Evolutionary conservation across 2,888 invertebrate species (phyloP), one percentile per base, ranked within the genome.

Genomic region (Sycophila texana): DNA sequence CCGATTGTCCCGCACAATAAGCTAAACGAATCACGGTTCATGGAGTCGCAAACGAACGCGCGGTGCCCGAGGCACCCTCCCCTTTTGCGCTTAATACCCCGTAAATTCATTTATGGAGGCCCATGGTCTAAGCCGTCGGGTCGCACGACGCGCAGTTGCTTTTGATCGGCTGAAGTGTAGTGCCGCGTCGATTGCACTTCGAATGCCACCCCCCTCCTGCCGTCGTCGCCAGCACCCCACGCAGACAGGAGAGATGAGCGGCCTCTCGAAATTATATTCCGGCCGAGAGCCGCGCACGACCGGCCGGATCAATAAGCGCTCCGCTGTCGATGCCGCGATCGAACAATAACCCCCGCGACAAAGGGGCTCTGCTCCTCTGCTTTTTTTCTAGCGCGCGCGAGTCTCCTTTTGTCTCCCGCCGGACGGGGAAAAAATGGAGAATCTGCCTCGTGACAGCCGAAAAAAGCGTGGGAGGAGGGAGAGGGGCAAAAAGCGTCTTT

Each of bases 231-330:
- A 55, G 18, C 30, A 12, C 7, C 22, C 1, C 20, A 12, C 39
- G 39, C 39, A 39, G 39, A 39, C 30, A 57, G n/a, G 57, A 61
- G 39, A 58, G 75, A 76, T 55, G 55, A 66, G 65, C 53, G 10
- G 67, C 51, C 63, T 70, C 73, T 77, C 67, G 39, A 73, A 77
- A 61, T 77, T 77, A 77, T 77, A 58, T 67, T n/a, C 60, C 65
- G 30, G 22, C 13, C 18, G 16, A 49, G 10, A 22, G 5, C 2
- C 53, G 39, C 51, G 13, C 61, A 51, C 63, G 39, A 7, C 65
- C 63, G 58, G 72, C 60, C 22, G 72, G 73, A 67, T 77, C 77
- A 77, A 77, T 77, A 77, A 72, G 39, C 65, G n/a, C 39, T 51
- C 57, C 51, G 53, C 70, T 76, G 76, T 76, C 55, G 22, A 12